phyloP scores from a whole-genome alignment of 2,888 invertebrate genomes.

The Eutolmus rufibarbis region DNA sequence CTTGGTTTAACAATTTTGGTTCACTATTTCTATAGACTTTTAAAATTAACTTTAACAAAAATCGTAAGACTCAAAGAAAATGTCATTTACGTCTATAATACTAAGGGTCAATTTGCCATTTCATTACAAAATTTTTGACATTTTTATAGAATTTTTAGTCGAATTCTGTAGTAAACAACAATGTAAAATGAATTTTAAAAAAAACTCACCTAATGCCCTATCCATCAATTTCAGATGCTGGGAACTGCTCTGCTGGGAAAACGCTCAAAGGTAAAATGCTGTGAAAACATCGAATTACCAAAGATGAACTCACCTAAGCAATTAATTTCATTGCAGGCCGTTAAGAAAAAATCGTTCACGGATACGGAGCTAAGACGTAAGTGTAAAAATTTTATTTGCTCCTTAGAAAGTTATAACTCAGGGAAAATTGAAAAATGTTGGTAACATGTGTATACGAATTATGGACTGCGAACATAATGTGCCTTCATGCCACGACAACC shows the following conservation, averaged over 20 bases:
- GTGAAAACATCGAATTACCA: background rate
- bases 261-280: slow-evolving; percentile 57
- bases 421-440: background rate
- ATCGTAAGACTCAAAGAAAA: background rate
- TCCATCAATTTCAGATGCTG: slow-evolving; percentile 57
- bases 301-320: background rate
- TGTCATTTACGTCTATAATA: background rate
- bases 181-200: background rate
- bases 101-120: background rate
- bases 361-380: slow-evolving; percentile 62
- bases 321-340: slow-evolving; percentile 54
- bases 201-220: background rate
- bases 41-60: background rate
- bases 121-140: background rate
- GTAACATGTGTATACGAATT: background rate
- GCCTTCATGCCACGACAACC: background rate
- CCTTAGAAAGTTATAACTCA: background rate
- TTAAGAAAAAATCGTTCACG: slow-evolving; percentile 63
- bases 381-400: slow-evolving; percentile 48
- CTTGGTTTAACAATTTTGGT: background rate
- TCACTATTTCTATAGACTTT: background rate
- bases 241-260: slow-evolving; percentile 62
- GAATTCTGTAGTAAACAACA: background rate
- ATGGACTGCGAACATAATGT: background rate
- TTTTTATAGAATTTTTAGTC: background rate